These are phyloP conservation scores for Ictalurus punctatus DNA, from an alignment of 2,113 vertebrate genomes.

Conservation along the genomic window DNA sequence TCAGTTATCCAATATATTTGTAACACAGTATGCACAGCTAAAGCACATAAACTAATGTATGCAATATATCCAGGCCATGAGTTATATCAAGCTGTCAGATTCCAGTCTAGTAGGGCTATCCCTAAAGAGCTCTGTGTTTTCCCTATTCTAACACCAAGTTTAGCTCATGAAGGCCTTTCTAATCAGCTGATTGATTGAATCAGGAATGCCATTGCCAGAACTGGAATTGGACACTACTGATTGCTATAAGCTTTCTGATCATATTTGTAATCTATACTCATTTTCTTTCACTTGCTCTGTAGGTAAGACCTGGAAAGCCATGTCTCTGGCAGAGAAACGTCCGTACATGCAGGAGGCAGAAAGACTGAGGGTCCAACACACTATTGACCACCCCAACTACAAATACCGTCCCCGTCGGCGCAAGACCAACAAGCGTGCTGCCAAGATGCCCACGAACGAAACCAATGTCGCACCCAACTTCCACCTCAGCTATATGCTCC, in stretches of 20 bases:
- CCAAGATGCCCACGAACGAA: conserved; percentile 64
- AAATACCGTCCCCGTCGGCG: conserved; percentile 90
- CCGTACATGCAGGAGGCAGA: conserved; percentile 97
- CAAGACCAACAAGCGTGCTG: conserved; percentile 87
- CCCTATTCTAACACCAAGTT: not conserved
- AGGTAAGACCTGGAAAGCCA: conserved; percentile 94
- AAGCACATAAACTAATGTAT: not conserved
- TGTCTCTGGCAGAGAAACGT: conserved; percentile 88
- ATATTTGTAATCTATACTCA: not conserved
- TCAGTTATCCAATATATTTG: not conserved
- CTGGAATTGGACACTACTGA: not conserved
- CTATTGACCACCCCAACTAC: conserved; percentile 95
- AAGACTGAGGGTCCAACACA: conserved; percentile 91
- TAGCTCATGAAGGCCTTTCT: not conserved
- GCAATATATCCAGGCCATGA: not conserved
- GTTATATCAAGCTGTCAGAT: not conserved
- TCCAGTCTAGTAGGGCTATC: not conserved
- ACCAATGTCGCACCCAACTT: conserved; percentile 61
- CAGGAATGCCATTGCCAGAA: not conserved
- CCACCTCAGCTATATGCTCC: conserved; percentile 75
- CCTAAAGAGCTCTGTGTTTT: not conserved
- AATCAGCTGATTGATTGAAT: conserved; percentile 1
- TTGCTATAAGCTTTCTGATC: not conserved
- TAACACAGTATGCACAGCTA: not conserved
- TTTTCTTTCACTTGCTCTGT: conserved; percentile 35